These are phyloP conservation scores for Mastomys coucha DNA, from an alignment of 2,113 vertebrate species.

Conservation along the genomic window DNA sequence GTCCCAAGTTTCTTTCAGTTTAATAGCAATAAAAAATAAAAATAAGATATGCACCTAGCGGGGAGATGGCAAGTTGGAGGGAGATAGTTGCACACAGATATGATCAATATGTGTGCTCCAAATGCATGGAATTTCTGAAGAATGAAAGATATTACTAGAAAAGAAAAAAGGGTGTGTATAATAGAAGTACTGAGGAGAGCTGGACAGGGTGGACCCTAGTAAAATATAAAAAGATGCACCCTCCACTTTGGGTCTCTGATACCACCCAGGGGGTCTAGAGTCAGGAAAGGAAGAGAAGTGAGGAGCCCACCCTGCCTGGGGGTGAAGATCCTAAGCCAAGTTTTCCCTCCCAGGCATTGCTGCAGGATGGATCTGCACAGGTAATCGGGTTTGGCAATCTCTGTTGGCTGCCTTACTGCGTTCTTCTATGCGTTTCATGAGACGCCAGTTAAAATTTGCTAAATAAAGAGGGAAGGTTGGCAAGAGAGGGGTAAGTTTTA, in stretches of 20 bases:
- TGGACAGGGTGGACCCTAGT: background rate
- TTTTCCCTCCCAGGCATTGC: background rate
- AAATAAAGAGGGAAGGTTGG: constrained; percentile 69
- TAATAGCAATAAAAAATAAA: background rate
- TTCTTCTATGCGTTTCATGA: constrained; percentile 61
- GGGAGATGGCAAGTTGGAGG: background rate
- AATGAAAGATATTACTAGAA: background rate
- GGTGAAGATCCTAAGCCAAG: background rate
- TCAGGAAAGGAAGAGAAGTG: background rate
- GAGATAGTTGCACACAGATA: background rate
- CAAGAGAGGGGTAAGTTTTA: constrained; percentile 33
- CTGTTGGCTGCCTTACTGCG: background rate
- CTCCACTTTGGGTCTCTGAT: background rate
- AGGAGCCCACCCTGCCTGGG: background rate
- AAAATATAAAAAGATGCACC: background rate
- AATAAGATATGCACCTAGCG: background rate
- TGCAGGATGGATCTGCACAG: background rate
- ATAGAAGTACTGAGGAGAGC: background rate
- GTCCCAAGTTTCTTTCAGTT: background rate
- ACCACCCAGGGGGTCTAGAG: background rate
- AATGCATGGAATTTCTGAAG: background rate
- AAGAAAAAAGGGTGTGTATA: background rate
- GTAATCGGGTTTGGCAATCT: constrained; percentile 67
- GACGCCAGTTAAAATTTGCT: constrained; percentile 74
- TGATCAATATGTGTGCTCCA: background rate